Base-by-base conservation (phyloP, 2,888 invertebrate species). In the Trissolcus brochymenae region DNA sequence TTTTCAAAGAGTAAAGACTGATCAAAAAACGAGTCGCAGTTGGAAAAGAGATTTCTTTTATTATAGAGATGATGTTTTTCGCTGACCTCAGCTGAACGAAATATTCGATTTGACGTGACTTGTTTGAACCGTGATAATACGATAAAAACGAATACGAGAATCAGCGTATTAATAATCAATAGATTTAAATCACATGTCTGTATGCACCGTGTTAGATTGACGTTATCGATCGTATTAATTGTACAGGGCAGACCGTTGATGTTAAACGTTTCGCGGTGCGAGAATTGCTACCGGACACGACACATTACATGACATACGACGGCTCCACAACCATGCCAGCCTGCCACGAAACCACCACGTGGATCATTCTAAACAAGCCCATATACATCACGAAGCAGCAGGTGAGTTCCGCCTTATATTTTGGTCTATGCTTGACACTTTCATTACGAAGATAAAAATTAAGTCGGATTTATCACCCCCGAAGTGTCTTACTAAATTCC, bases 251-350 rank as follows among this genome's bases (percentile, higher is more conserved):
- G 80, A 94, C 94, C 89, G 94, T 95, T 89, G 94, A 94, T 80
- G 93, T 98, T 79, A 94, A 94, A 88, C 93, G 95, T 84, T 91
- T 98, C 83, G 96, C 96, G 54, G 94, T 98, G 62, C 92, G 95
- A 62, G 96, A 96, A 29, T 92, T 99, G 71, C 91, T 99, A 78
- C 98, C 99, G 4, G 95, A 96, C 84, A 98, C 98, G 55, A 95
- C 96, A 87, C 95, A 97, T 91, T 99, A 97, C 91, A 97, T 99
- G 94, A 99, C 99, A 64, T 99, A 98, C 90, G 98, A 98, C 86
- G 99, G 98, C 59, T 98, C 98, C 51, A 95, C 97, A 72, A 98
- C 98, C 65, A 96, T 96, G 89, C 99, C 99, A 2, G 96, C 98
- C 79, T 99, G 99, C 91, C 95, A 97, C 90, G 99, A 99, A 91